Base-by-base conservation (phyloP, 1,140 invertebrate genomes). In the Carposina sasakii region DNA sequence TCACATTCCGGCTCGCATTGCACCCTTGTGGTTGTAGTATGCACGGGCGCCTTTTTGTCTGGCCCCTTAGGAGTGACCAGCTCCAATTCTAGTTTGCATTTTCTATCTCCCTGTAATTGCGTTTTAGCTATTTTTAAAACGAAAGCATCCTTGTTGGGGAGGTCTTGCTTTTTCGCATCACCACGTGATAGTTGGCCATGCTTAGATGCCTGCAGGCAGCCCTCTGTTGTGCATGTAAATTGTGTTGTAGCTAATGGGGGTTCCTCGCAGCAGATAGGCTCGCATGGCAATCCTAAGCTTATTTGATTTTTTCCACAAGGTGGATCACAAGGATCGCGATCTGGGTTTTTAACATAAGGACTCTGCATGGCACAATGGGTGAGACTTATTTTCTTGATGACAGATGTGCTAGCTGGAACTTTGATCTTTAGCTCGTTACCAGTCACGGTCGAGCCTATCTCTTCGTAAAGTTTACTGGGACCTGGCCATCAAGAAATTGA, bases 351-450 rank as follows among this genome's bases (percentile, higher is more conserved):
- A 0, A 51, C 39, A 52, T 69, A 83, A 22, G 79, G 77, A 39
- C 65, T 57, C 59, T 78, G 76, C 58, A 83, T 65, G 8, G 63
- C 39, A 44, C 76, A 79, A 61, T 79, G 79, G 4, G 76, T 83
- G 58, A 79, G 76, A 60, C 79, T 83, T 26, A 83, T 78, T 60
- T 83, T 83, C 67, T 83, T 83, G 20, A 83, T 81, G 36, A 81
- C 65, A 9, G 74, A 65, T 21, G 73, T 65, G 52, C 50, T 65
- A 3, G 66, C 76, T 26, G 79, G 79, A 15, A 83, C 73, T 67
- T 79, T 83, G 39, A 83, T 83, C 55, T 76, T 83, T 48, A 83
- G 63, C 47, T 83, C 79, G 48, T 83, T 81, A 40, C 70, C 77
- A 48, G 62, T 60, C 54, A 79, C 48, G 54, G 55, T 74, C 13